A percentile compares a stretch with the other conserved stretches of the same genome.
phyloP scores from a whole-genome alignment of 1,140 invertebrate genomes.

The Trypoxylus dichotomus region DNA sequence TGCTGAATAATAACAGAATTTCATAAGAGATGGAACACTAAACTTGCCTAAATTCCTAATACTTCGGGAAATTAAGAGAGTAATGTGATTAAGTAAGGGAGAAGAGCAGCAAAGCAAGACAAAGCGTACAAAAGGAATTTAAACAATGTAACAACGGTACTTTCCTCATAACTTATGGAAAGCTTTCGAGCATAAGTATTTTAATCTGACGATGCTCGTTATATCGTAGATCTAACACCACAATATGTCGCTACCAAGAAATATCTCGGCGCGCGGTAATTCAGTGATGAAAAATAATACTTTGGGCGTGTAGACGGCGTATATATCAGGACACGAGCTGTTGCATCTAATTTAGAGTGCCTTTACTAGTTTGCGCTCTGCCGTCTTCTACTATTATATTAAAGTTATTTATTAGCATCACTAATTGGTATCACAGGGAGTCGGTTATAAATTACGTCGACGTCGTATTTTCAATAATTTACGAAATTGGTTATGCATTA shows the following conservation, averaged over 20 bases:
- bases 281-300: constrained; percentile 24
- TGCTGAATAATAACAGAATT: too few species aligned
- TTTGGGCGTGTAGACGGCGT: constrained; percentile 22
- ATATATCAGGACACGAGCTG: constrained; percentile 17
- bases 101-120: neutral
- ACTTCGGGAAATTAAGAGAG: too few species aligned
- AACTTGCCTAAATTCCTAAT: too few species aligned
- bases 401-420: constrained; percentile 22
- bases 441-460: constrained; percentile 15
- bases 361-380: constrained; percentile 5
- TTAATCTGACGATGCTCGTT: neutral
- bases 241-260: constrained; percentile 16
- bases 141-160: neutral
- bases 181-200: neutral
- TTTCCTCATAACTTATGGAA: neutral
- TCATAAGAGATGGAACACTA: too few species aligned
- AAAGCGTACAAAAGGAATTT: neutral
- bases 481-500: constrained; percentile 7
- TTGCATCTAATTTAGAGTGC: constrained; percentile 22
- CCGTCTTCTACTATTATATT: constrained; percentile 20
- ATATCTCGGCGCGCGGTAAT: neutral
- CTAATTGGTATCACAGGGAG: constrained; percentile 23
- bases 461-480: constrained; percentile 18
- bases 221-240: neutral
- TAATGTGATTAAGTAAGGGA: too few species aligned